Conservation (phyloP, 1,140 invertebrate species). For the Heliconius hewitsoni region DNA sequence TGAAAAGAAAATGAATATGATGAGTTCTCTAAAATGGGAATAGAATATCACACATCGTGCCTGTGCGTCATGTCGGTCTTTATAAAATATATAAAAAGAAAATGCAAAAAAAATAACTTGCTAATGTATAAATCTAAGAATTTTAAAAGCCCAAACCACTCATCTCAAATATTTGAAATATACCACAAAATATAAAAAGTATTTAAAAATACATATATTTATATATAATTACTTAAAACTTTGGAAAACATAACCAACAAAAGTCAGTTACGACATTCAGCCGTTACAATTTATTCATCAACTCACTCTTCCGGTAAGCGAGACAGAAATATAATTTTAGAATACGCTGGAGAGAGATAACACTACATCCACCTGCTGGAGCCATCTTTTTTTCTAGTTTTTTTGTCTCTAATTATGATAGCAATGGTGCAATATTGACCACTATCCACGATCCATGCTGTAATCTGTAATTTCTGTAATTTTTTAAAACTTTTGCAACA, state of each 20-base stretch:
- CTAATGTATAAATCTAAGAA: not conserved
- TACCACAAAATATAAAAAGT: not conserved
- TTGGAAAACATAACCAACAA: conserved; percentile 53
- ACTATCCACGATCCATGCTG: conserved; percentile 28
- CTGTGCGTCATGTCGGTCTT: too few relatives aligned
- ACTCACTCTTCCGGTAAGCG: conserved; percentile 63
- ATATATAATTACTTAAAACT: conserved; percentile 29
- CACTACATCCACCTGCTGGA: conserved; percentile 61
- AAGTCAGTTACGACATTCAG: conserved; percentile 73
- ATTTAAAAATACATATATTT: not conserved
- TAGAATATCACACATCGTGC: too few relatives aligned
- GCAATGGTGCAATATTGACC: conserved; percentile 62
- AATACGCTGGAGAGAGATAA: conserved; percentile 42
- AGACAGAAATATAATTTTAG: conserved; percentile 39
- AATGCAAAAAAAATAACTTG: too few relatives aligned
- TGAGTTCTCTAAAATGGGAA: too few relatives aligned
- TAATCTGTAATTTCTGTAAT: conserved; percentile 31
- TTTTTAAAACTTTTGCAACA: conserved; percentile 37
- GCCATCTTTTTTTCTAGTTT: conserved; percentile 59
- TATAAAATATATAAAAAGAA: too few relatives aligned
- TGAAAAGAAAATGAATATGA: too few relatives aligned
- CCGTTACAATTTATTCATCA: conserved; percentile 72
- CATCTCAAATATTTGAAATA: not conserved
- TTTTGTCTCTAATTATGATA: conserved; percentile 57
- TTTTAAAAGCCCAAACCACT: not conserved